These are phyloP conservation scores for Cydia strobilella DNA, from an alignment of 1,140 invertebrate genomes.

Conservation along the genomic window DNA sequence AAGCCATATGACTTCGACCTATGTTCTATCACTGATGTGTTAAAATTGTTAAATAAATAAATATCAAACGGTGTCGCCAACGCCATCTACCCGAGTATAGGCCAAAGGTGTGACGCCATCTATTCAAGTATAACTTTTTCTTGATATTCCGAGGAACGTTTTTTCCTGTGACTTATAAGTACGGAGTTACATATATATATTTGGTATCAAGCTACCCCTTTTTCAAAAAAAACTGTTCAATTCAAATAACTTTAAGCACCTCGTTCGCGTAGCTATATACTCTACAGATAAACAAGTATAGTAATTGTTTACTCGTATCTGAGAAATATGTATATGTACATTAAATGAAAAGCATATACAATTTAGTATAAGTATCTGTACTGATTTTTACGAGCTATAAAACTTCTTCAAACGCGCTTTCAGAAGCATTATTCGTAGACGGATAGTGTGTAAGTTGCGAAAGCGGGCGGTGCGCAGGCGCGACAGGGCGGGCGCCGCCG, in stretches of 20 bases:
- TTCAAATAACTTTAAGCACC: neutral
- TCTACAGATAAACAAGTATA: too few relatives aligned
- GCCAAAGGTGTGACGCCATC: too few relatives aligned
- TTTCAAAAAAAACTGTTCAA: neutral
- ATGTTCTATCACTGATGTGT: too few relatives aligned
- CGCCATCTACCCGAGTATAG: too few relatives aligned
- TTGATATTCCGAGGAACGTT: too few relatives aligned
- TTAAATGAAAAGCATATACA: neutral
- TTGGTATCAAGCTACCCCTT: neutral
- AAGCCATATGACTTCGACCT: too few relatives aligned
- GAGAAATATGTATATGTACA: neutral
- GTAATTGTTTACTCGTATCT: too few relatives aligned
- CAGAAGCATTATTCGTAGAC: slow-evolving; percentile 16
- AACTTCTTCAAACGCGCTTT: slow-evolving; percentile 22
- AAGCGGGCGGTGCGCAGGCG: slow-evolving; percentile 56
- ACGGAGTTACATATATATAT: too few relatives aligned
- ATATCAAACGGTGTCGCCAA: too few relatives aligned
- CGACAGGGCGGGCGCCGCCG: slow-evolving; percentile 59
- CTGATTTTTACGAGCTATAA: slow-evolving; percentile 24
- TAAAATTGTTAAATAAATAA: too few relatives aligned
- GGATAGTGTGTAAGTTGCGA: slow-evolving; percentile 18
- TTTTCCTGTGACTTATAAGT: too few relatives aligned
- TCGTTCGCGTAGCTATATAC: neutral
- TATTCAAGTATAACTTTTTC: too few relatives aligned
- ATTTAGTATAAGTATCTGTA: neutral